Percentiles rank a stretch among this genome's conserved stretches.
Evolutionary conservation across 2,888 invertebrate genomes (phyloP).

Genomic region (Dermolepida albohirtum): DNA sequence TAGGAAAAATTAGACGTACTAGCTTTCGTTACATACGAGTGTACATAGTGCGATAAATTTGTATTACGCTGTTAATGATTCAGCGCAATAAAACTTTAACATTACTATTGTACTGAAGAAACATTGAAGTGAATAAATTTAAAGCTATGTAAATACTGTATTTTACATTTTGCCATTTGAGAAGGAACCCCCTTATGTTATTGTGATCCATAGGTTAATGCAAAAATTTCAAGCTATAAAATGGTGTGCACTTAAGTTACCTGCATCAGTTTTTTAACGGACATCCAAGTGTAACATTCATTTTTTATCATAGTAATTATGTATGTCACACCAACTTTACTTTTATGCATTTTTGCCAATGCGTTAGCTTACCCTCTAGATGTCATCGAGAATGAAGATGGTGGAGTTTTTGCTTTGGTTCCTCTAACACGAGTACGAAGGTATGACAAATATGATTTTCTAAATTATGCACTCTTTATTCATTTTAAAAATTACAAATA

Average conservation of each 20-base stretch:
- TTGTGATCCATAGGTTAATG: too few species aligned
- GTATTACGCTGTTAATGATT: too few species aligned
- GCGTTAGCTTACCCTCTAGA: slow-evolving; percentile 2
- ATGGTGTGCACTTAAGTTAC: not conserved
- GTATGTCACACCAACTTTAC: not conserved
- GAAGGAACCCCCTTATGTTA: not conserved
- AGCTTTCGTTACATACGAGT: too few species aligned
- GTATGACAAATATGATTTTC: not conserved
- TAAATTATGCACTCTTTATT: not conserved
- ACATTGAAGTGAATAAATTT: not conserved
- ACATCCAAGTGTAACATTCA: not conserved
- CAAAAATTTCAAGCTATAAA: not conserved
- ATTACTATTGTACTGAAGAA: not conserved
- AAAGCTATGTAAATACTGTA: not conserved
- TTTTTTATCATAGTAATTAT: not conserved
- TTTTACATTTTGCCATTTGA: not conserved
- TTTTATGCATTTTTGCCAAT: not conserved
- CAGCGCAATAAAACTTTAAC: not conserved
- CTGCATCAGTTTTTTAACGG: slow-evolving; percentile 1
- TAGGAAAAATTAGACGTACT: too few species aligned
- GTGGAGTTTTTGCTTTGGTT: slow-evolving; percentile 5
- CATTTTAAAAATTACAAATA: not conserved
- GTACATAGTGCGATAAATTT: too few species aligned
- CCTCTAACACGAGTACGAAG: slow-evolving; percentile 24
- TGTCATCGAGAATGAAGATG: slow-evolving; percentile 1